Percentiles rank a stretch among this genome's conserved stretches.
phyloP scores from a whole-genome alignment of 2,888 invertebrate species.

The Mactromeris polynyma region DNA sequence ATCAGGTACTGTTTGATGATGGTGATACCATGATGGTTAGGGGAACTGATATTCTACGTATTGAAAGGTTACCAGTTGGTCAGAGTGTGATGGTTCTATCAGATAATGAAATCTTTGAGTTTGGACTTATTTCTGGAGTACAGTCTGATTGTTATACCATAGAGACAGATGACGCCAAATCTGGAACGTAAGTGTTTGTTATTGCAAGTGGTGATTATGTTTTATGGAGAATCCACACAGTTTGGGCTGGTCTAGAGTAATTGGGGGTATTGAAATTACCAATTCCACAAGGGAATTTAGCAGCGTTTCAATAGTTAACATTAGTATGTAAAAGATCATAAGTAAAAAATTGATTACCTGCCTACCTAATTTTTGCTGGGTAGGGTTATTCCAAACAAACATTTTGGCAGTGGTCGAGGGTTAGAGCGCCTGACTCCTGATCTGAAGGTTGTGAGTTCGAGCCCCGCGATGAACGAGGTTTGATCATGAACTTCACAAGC shows the following conservation, averaged over 20 bases:
- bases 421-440: no score
- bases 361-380: no score
- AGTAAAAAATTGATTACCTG: no score
- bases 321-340: no score
- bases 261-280: neutral
- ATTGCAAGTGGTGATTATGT: neutral
- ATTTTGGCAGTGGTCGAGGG: no score
- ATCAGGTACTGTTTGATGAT: constrained; percentile 78
- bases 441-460: no score
- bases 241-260: neutral
- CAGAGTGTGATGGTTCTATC: constrained; percentile 81
- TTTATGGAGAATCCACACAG: neutral
- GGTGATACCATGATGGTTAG: constrained; percentile 76
- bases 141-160: constrained; percentile 71
- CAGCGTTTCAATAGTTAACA: no score
- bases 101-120: constrained; percentile 77
- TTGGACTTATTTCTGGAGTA: constrained; percentile 76
- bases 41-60: constrained; percentile 74
- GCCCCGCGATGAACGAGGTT: no score
- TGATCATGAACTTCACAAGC: no score
- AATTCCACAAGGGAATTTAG: no score
- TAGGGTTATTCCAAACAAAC: no score
- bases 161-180: constrained; percentile 76
- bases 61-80: constrained; percentile 77
- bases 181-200: constrained; percentile 66